Evolutionary conservation across 2,888 invertebrate species (phyloP), one percentile per base, ranked within the genome.

Genomic region (Frankliniella intonsa): DNA sequence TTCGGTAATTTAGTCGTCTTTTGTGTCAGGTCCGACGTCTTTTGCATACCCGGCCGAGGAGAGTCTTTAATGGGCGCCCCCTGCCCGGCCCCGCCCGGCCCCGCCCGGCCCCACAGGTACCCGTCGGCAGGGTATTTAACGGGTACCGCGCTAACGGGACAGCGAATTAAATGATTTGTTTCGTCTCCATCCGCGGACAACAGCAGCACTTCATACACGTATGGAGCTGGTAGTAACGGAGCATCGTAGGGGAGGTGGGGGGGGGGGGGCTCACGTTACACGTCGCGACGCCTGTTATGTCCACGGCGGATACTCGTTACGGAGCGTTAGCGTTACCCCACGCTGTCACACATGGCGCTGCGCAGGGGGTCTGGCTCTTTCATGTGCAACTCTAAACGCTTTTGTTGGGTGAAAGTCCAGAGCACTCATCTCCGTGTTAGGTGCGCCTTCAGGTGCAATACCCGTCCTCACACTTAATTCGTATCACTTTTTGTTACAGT

Each of bases 111-210:
- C 55, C 55, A 55, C 55, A 12, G 62, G 62, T 14, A n/a, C 62
- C n/a, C n/a, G 55, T 2, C 55, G 55, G 55, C 55, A 10, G 62
- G 62, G 62, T 62, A 62, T 62, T 62, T 62, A 62, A 62, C 17
- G 62, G 14, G 62, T 14, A 19, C 62, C 22, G 69, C 69, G 69
- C 69, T 76, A 76, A 76, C 69, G 69, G 69, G 69, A 76, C 69
- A 25, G 22, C 9, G 25, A 76, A 76, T 76, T 76, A 76, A n/a
- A 76, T 76, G 69, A 76, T 76, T 76, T 76, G 69, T 22, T 76
- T 76, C 69, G 69, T 22, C 69, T 25, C 69, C 69, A 76, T 76
- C 22, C 25, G 22, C 12, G 69, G 38, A 38, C 38, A 38, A 38
- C 5, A 38, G 38, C 38, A 5, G 38, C 38, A 38, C 38, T 38